These are phyloP conservation scores for Odontocolon sp. DNA, from an alignment of 2,888 invertebrate genomes.

Conservation along the genomic window DNA sequence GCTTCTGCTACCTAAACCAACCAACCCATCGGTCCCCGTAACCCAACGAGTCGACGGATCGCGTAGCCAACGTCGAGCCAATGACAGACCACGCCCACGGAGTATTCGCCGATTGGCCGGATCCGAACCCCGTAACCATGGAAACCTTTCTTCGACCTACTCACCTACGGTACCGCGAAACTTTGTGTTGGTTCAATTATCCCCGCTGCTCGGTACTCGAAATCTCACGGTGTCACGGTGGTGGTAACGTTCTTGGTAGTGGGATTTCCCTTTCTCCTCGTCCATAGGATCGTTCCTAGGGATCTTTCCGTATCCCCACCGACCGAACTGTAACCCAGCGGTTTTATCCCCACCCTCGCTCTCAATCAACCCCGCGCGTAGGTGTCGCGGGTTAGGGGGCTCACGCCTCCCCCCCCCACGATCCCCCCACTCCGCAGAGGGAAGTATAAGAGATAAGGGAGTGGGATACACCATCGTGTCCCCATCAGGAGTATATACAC, in stretches of 20 bases:
- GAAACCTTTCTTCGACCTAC: conserved; percentile 78
- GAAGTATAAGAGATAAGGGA: conserved; percentile 51
- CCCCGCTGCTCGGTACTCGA: conserved; percentile 65
- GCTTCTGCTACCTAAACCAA: conserved; percentile 30
- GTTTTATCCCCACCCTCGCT: background rate
- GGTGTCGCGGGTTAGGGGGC: conserved; percentile 46
- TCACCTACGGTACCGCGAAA: conserved; percentile 61
- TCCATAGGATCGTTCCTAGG: background rate
- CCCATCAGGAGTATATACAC: background rate
- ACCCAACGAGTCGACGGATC: conserved; percentile 47
- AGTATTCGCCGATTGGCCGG: conserved; percentile 82
- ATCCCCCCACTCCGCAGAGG: conserved; percentile 23
- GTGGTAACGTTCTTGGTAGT: background rate
- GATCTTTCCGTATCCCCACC: conserved; percentile 29
- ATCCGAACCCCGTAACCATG: conserved; percentile 82
- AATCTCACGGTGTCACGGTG: background rate
- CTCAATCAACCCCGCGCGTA: conserved; percentile 6
- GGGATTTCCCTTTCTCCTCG: conserved; percentile 1
- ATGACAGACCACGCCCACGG: conserved; percentile 80
- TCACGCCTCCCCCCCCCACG: conserved; percentile 62
- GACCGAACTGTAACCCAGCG: background rate
- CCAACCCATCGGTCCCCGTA: conserved; percentile 54
- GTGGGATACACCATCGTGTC: conserved; percentile 10
- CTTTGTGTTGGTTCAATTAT: conserved; percentile 76
- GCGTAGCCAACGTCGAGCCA: conserved; percentile 66